A percentile compares a stretch with the other conserved stretches of the same genome.
Evolutionary conservation across 2,888 invertebrate genomes (phyloP).

Genomic region (Didymodactylos carnosus): DNA sequence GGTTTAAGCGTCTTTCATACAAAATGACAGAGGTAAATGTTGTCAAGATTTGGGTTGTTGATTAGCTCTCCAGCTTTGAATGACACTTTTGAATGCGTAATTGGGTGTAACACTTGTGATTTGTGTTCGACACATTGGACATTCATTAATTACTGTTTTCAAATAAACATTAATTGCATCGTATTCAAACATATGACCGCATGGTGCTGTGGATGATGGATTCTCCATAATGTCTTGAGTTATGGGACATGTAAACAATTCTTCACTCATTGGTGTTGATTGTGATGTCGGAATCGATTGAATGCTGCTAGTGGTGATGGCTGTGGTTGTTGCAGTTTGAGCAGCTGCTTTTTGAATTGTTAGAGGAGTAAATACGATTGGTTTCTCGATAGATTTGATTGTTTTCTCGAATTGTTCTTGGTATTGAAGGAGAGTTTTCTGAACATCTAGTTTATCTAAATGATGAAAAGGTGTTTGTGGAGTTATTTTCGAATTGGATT

Average conservation of each 20-base stretch:
- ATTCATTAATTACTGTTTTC: background rate
- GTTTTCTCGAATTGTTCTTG: background rate
- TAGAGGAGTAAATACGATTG: background rate
- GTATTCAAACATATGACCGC: background rate
- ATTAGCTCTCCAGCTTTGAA: background rate
- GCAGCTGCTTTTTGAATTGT: background rate
- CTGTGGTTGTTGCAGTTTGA: background rate
- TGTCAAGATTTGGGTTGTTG: too few species aligned
- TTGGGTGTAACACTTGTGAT: background rate
- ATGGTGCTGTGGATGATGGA: background rate
- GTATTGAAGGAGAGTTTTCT: background rate
- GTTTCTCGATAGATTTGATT: background rate
- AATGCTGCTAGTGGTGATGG: too few species aligned
- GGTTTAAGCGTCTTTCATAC: too few species aligned
- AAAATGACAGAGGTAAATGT: too few species aligned
- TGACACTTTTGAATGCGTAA: background rate
- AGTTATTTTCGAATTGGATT: background rate
- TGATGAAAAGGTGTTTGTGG: background rate
- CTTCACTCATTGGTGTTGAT: too few species aligned
- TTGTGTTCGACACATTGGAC: background rate
- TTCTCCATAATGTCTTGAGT: background rate
- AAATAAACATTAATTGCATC: background rate
- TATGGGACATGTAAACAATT: background rate
- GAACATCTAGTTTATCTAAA: background rate
- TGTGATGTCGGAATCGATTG: too few species aligned